Conservation (phyloP, 2,888 invertebrate genomes). For the Megastigmus dorsalis region DNA sequence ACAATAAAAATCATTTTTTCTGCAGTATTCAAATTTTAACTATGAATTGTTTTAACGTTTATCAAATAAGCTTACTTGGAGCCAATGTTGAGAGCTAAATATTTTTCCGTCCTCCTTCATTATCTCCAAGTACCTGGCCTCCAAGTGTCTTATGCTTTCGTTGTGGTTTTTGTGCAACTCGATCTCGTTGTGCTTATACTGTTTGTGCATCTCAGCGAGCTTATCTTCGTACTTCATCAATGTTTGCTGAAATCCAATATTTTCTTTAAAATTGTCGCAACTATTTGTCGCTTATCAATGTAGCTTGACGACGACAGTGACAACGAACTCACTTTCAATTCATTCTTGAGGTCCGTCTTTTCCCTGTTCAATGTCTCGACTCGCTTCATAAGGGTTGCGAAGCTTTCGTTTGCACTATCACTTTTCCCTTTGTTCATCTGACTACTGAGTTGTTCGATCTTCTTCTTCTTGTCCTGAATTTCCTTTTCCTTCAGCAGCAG, state of each 20-base stretch:
- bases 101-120: constrained; percentile 29
- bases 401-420: constrained; percentile 6
- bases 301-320: too few relatives aligned
- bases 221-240: constrained; percentile 61
- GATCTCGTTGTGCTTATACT: constrained; percentile 42
- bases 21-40: neutral
- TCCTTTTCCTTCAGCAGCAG: constrained; percentile 53
- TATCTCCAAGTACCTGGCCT: constrained; percentile 58
- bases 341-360: constrained; percentile 45
- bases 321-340: constrained; percentile 49
- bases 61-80: constrained; percentile 29
- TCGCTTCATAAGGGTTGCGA: constrained; percentile 36
- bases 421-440: constrained; percentile 35
- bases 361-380: constrained; percentile 51
- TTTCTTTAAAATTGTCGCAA: too few relatives aligned
- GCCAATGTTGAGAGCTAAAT: constrained; percentile 10
- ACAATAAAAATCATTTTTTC: neutral
- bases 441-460: constrained; percentile 53
- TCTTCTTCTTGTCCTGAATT: constrained; percentile 55
- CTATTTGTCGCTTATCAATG: too few relatives aligned
- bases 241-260: constrained; percentile 49
- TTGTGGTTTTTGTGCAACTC: constrained; percentile 60
- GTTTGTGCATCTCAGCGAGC: constrained; percentile 47
- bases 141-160: constrained; percentile 61
- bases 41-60: neutral